Base-by-base conservation (phyloP, 1,140 invertebrate species). In the Euwallacea similis region DNA sequence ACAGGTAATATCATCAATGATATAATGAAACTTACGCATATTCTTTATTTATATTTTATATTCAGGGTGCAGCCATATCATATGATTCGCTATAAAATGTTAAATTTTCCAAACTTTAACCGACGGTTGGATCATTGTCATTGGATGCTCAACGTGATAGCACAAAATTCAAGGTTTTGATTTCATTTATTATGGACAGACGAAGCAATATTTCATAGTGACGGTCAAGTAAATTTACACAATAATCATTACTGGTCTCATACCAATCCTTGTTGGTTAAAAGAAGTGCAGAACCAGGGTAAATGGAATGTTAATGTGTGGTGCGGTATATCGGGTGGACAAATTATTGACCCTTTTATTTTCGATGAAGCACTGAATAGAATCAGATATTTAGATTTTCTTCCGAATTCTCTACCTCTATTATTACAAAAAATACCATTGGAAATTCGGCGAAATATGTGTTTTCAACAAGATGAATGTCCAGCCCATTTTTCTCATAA, bases 381-480 rank as follows among this genome's bases (percentile, higher is more conserved):
- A 6, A 55, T 69, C 33, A 75, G 9, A 21, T 79, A 79, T 74
- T 72, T 77, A 42, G 58, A 76, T 61, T 80, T 81, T 75, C 68
- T 81, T 11, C 53, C 72, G 69, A 72, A 82, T 21, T 33, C 74
- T 2, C 69, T 81, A 63, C 75, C 81, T 53, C 33, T 55, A 69
- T 72, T 82, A 11, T 66, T 81, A 44, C 73, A 80, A 76, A 73
- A 80, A 67, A 67, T 79, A n/a, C n/a, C n/a, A n/a, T 64, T 77
- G 47, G 53, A 42, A 42, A 76, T 72, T 56, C 41, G 71, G 65
- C 63, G 55, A 56, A 47, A 58, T 53, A 79, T 81, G 71, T 77
- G 59, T 53, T 77, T 74, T 21, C 76, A 78, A 68, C 71, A 76
- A 10, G 75, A 80, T 76, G 78, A 75, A 54, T 76, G 75, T 69